These are phyloP conservation scores for Ditylenchus weischeri DNA, from an alignment of 2,888 invertebrate genomes.

Conservation along the genomic window DNA sequence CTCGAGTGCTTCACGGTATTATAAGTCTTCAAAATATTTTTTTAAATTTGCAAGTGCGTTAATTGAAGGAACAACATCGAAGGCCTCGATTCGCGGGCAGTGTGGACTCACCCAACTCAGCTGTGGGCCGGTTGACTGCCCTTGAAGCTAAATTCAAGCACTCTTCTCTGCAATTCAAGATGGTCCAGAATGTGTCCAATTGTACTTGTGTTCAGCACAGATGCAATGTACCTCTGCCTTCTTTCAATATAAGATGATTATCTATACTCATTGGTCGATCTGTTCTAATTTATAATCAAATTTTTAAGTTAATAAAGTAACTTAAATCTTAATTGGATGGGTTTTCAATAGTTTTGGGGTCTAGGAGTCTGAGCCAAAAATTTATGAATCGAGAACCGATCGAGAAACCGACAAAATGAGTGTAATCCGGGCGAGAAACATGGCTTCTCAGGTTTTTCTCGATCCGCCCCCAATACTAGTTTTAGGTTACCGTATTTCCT, in stretches of 20 bases:
- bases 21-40: neutral
- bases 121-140: slow-evolving; percentile 25
- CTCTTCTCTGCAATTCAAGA: slow-evolving; percentile 29
- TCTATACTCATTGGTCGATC: too few species aligned
- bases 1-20: slow-evolving; percentile 52
- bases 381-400: too few species aligned
- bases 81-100: slow-evolving; percentile 49
- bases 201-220: slow-evolving; percentile 54
- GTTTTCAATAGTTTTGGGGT: too few species aligned
- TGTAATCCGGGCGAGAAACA: too few species aligned
- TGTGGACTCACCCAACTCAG: slow-evolving; percentile 31
- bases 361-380: too few species aligned
- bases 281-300: too few species aligned
- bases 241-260: slow-evolving; percentile 17
- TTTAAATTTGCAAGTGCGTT: neutral
- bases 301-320: too few species aligned
- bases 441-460: too few species aligned
- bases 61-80: slow-evolving; percentile 33
- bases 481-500: too few species aligned
- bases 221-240: slow-evolving; percentile 41
- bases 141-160: slow-evolving; percentile 29
- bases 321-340: too few species aligned
- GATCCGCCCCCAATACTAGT: too few species aligned
- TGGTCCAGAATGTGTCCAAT: slow-evolving; percentile 45
- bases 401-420: too few species aligned